Conservation (phyloP, 2,888 invertebrate species). For the Ectobius pallidus region DNA sequence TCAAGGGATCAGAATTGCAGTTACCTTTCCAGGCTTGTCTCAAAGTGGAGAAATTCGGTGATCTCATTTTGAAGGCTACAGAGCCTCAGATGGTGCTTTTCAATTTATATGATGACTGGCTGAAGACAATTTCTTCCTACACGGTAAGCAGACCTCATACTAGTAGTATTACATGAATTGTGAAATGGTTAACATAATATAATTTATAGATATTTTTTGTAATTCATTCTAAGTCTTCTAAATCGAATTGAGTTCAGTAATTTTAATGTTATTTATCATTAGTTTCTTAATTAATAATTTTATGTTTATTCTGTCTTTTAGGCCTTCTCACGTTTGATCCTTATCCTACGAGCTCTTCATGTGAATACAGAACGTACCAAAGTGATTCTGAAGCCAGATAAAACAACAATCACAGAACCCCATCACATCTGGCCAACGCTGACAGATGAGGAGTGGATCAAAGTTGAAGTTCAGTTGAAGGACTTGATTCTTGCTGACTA, state of each 20-base stretch:
- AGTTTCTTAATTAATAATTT: slow-evolving; percentile 16
- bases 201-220: too few species aligned
- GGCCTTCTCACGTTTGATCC: slow-evolving; percentile 95
- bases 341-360: slow-evolving; percentile 95
- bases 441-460: slow-evolving; percentile 99
- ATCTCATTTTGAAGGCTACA: slow-evolving; percentile 97
- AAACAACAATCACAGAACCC: slow-evolving; percentile 97
- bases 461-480: slow-evolving; percentile 97
- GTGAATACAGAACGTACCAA: slow-evolving; percentile 99
- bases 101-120: slow-evolving; percentile 99
- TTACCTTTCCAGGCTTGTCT: slow-evolving; percentile 98
- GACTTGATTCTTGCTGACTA: slow-evolving; percentile 99
- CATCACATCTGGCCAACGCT: slow-evolving; percentile 99
- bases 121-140: slow-evolving; percentile 98
- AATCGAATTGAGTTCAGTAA: too few species aligned
- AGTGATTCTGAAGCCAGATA: slow-evolving; percentile 97
- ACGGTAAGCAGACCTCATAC: slow-evolving; percentile 64
- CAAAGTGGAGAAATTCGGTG: slow-evolving; percentile 99
- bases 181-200: neutral
- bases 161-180: too few species aligned
- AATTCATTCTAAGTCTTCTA: too few species aligned
- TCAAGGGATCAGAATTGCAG: slow-evolving; percentile 98
- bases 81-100: slow-evolving; percentile 99
- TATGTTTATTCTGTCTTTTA: slow-evolving; percentile 48
- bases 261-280: neutral